These are phyloP conservation scores for Gopherus evgoodei DNA, from an alignment of 2,113 vertebrate species.

Conservation along the genomic window DNA sequence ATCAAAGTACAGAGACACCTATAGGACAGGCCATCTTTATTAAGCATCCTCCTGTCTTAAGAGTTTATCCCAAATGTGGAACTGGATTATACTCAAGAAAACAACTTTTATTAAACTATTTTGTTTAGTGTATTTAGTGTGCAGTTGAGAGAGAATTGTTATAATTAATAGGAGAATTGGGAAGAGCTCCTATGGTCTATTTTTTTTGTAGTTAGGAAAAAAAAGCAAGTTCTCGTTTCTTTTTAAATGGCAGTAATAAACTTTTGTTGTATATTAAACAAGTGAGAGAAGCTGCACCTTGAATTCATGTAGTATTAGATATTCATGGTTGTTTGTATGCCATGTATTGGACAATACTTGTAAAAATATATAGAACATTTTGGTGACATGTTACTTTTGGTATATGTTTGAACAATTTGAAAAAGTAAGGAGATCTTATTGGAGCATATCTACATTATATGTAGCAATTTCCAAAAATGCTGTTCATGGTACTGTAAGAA, in stretches of 20 bases:
- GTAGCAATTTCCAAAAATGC: conserved; percentile 29
- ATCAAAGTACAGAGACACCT: background rate
- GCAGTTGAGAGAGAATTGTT: background rate
- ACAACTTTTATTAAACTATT: background rate
- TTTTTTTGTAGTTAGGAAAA: background rate
- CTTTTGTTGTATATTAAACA: background rate
- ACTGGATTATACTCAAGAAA: conserved; percentile 19
- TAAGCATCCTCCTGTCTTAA: background rate
- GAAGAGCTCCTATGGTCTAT: background rate
- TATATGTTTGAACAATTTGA: background rate
- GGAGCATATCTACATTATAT: background rate
- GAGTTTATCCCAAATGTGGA: background rate
- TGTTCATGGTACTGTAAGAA: conserved; percentile 41
- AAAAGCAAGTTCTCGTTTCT: background rate
- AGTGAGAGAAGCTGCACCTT: background rate
- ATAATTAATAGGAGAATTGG: background rate
- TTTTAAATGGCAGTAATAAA: background rate
- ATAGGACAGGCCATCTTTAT: background rate
- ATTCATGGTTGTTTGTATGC: background rate
- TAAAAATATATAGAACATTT: background rate
- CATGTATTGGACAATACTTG: background rate
- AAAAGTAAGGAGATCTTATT: conserved; percentile 20
- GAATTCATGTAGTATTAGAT: background rate
- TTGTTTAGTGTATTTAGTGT: conserved; percentile 12
- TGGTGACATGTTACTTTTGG: background rate